phyloP scores from a whole-genome alignment of 2,113 vertebrate genomes.

The Pseudonaja textilis region DNA sequence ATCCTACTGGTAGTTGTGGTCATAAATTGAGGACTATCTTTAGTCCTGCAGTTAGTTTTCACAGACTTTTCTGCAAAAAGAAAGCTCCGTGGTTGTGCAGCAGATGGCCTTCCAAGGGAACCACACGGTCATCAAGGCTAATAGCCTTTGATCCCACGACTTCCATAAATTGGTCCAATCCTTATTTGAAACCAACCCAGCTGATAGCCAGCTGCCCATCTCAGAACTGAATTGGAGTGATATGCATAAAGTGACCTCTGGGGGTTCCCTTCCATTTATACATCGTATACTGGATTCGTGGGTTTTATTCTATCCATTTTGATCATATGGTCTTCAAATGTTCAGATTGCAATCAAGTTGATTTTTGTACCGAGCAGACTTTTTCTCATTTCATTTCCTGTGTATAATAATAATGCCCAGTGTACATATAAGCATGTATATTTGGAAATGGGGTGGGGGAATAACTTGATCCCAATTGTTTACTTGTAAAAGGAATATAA shows the following conservation, averaged over 20 bases:
- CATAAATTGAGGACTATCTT: background rate
- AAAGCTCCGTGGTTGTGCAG: background rate
- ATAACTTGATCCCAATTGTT: background rate
- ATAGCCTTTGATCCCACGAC: background rate
- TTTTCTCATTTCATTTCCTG: background rate
- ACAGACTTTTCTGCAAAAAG: background rate
- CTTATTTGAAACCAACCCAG: background rate
- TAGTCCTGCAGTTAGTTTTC: background rate
- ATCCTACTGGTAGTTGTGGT: too few relatives aligned
- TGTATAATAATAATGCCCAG: background rate
- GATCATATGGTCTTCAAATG: background rate
- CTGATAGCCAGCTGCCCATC: background rate
- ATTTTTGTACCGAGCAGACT: background rate
- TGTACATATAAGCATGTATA: background rate
- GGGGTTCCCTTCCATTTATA: rapidly evolving
- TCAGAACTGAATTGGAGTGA: background rate
- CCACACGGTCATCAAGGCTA: background rate
- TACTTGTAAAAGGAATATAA: background rate
- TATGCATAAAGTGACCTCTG: background rate
- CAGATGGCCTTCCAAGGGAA: background rate
- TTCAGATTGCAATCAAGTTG: background rate
- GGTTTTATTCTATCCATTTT: background rate
- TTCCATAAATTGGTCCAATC: background rate
- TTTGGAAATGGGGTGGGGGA: background rate
- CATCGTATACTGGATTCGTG: background rate